A percentile compares a stretch with the other conserved stretches of the same genome.
These are phyloP conservation scores for Drymodes brunneopygia DNA, from an alignment of 2,113 vertebrate genomes.

Conservation along the genomic window DNA sequence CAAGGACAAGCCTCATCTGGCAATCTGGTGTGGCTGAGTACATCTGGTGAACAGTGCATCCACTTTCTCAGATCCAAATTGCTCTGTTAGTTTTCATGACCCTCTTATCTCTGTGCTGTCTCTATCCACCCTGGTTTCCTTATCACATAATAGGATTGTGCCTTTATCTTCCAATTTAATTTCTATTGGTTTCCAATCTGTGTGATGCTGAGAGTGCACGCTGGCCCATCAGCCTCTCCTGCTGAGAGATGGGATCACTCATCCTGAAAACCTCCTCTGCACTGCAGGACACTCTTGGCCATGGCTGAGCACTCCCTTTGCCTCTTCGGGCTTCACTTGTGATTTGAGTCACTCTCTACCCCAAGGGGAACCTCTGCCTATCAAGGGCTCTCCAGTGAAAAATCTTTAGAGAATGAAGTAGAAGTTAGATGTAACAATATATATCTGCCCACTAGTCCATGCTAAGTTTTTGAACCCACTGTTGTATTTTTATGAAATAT, in stretches of 20 bases:
- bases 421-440: not conserved
- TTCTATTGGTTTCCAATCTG: not conserved
- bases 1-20: slow-evolving; percentile 24
- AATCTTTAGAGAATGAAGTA: not conserved
- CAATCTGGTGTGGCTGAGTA: not conserved
- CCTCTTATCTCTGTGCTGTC: not conserved
- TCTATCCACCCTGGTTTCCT: not conserved
- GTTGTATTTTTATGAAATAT: not conserved
- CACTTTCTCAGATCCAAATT: slow-evolving; percentile 14
- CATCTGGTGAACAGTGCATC: not conserved
- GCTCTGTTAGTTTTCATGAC: not conserved
- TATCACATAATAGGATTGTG: slow-evolving; percentile 8
- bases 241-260: not conserved
- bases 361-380: not conserved
- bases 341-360: not conserved
- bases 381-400: not conserved
- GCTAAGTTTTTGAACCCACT: not conserved
- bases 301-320: not conserved
- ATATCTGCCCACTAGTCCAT: not conserved
- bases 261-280: not conserved
- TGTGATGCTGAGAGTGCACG: not conserved
- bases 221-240: not conserved
- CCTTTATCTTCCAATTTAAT: not conserved
- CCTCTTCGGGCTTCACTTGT: not conserved
- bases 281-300: not conserved